Evolutionary conservation across 2,888 invertebrate genomes (phyloP), one percentile per base, ranked within the genome.

Genomic region (Brachynemurus nebulosus): DNA sequence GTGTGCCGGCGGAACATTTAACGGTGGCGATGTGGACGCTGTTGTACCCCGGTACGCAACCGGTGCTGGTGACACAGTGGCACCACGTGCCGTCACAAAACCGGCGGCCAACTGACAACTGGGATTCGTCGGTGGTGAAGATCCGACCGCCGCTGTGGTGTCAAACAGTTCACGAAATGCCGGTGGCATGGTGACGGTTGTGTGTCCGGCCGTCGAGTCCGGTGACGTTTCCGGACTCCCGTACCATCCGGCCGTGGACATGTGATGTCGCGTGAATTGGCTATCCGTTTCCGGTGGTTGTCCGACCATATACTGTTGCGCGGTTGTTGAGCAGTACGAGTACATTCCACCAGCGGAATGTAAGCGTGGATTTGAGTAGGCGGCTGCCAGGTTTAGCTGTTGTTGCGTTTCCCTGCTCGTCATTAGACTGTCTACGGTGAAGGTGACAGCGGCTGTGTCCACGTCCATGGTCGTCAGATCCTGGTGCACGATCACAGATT

Each of bases 351-450:
- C 72, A 49, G 69, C 68, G 48, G 63, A 63, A 38, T 64, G 51
- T 44, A 64, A 48, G 5, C 54, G 51, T 34, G 50, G 48, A 43
- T 42, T 52, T n/a, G 63, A 59, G 46, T 57, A 60, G 3, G 34
- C 18, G n/a, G 30, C 34, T 8, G 23, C 25, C 44, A 40, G 47
- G 0, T 42, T 42, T 14, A 47, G 34, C 27, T 45, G 45, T 7
- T 41, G 40, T 12, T 21, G 44, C 12, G 50, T 42, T 12, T 53
- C 52, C 34, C 59, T 57, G 39, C 61, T 70, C 2, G 73, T 74
- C 69, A 76, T 76, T 48, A 76, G 58, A 42, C 72, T 72, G 54
- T 76, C 76, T n/a, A 76, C 76, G 54, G 70, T 74, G 55, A 76
- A 76, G 4, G 70, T 66, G 1, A 34, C 42, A 63, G 59, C 42